Percentiles rank a stretch among this genome's conserved stretches.
These are phyloP conservation scores for Piscicola geometra DNA, from an alignment of 2,888 invertebrate species.

Conservation along the genomic window DNA sequence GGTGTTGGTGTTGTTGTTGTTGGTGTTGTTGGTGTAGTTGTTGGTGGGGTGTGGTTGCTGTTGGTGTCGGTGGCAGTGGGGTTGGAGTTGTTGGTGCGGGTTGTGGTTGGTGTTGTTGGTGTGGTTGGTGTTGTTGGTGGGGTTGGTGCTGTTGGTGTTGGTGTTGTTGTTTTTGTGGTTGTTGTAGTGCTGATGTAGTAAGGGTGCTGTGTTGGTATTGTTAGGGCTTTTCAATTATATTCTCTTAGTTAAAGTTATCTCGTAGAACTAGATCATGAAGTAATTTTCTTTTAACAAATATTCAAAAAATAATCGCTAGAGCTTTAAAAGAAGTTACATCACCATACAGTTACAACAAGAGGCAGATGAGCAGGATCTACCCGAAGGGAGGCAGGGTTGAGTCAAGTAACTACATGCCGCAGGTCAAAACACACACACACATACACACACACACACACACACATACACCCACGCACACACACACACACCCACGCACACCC, in stretches of 20 bases:
- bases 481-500: background rate
- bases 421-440: constrained; percentile 61
- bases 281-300: too few species aligned
- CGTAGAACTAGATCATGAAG: too few species aligned
- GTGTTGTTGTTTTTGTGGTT: background rate
- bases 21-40: background rate
- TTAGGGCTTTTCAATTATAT: too few species aligned
- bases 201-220: too few species aligned
- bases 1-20: background rate
- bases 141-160: background rate
- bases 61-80: background rate
- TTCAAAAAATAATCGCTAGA: too few species aligned
- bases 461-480: background rate
- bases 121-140: background rate
- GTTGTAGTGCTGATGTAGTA: constrained; percentile 8
- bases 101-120: too few species aligned
- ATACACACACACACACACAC: background rate
- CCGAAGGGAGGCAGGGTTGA: constrained; percentile 97
- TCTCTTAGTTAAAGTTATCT: too few species aligned
- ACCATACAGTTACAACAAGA: constrained; percentile 87
- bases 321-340: too few species aligned
- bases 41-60: background rate
- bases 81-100: too few species aligned
- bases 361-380: constrained; percentile 97
- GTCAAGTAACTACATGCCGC: constrained; percentile 98